Percentiles rank a stretch among this genome's conserved stretches.
These are phyloP conservation scores for Caenorhabditis sulstoni DNA, from an alignment of 2,888 invertebrate species.

Conservation along the genomic window DNA sequence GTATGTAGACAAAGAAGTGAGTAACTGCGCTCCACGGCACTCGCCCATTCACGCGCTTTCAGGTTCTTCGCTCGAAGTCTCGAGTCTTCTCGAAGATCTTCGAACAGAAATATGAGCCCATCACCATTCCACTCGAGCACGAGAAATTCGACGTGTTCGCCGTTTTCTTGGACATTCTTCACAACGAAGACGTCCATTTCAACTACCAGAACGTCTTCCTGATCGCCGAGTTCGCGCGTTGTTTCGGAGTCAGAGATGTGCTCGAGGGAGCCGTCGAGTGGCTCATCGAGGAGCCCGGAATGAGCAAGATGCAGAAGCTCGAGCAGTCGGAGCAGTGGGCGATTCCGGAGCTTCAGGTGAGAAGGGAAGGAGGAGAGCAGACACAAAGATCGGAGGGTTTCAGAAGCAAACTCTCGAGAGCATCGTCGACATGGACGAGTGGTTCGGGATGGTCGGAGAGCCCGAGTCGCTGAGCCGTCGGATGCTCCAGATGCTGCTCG, in stretches of 20 bases:
- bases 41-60: not conserved
- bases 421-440: constrained; percentile 24
- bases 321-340: constrained; percentile 7
- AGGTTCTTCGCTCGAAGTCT: constrained; percentile 39
- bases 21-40: not conserved
- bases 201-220: constrained; percentile 28
- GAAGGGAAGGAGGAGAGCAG: too few relatives aligned
- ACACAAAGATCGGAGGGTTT: too few relatives aligned
- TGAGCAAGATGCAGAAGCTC: constrained; percentile 31
- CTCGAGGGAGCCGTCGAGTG: constrained; percentile 18
- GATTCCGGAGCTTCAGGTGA: constrained; percentile 36
- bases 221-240: constrained; percentile 21
- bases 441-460: constrained; percentile 11
- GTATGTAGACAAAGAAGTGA: constrained; percentile 47
- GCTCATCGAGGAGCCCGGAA: constrained; percentile 27
- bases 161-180: constrained; percentile 30
- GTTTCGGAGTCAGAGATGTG: constrained; percentile 7
- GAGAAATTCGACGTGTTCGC: constrained; percentile 36
- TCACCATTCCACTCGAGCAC: constrained; percentile 33
- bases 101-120: constrained; percentile 46
- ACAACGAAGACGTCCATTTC: constrained; percentile 31
- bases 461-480: constrained; percentile 11
- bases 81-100: constrained; percentile 45
- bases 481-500: constrained; percentile 29
- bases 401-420: constrained; percentile 14